Percentiles rank a stretch among this genome's conserved stretches.
phyloP scores from a whole-genome alignment of 2,113 vertebrate genomes.

The Tragelaphus scriptus region DNA sequence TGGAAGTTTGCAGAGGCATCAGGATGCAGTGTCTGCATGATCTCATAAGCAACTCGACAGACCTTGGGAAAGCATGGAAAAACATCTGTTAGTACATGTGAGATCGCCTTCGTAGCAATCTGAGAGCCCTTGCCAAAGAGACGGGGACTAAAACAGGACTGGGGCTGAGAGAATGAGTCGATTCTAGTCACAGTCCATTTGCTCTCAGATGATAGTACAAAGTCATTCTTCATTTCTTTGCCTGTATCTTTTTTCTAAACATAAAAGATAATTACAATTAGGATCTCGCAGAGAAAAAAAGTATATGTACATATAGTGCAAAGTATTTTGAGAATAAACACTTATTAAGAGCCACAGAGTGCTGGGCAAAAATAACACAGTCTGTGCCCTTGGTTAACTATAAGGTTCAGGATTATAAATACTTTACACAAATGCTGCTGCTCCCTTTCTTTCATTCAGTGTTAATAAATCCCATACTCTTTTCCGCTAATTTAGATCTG shows the following conservation, averaged over 20 bases:
- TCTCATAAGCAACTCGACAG: conserved; percentile 98
- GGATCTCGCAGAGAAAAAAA: not conserved
- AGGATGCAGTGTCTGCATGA: conserved; percentile 98
- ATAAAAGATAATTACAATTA: not conserved
- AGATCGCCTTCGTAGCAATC: not conserved
- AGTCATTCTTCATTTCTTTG: conserved; percentile 4
- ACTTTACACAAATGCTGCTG: not conserved
- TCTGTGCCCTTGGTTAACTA: not conserved
- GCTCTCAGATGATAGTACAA: not conserved
- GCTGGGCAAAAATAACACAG: not conserved
- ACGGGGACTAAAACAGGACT: not conserved
- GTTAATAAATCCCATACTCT: not conserved
- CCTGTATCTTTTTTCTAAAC: not conserved
- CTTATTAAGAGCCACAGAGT: not conserved
- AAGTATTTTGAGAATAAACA: not conserved
- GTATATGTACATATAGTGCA: not conserved
- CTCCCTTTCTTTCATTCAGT: not conserved
- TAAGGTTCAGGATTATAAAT: conserved; percentile 10
- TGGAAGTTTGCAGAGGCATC: conserved; percentile 96
- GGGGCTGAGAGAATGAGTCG: not conserved
- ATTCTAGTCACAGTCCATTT: not conserved
- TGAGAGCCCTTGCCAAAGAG: not conserved
- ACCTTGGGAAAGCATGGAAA: conserved; percentile 82
- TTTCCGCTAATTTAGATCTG: not conserved
- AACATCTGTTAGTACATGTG: conserved; percentile 16